Evolutionary conservation across 2,797 vertebrate species (phyloP).

Genomic region (Aeoliscus strigatus): DNA sequence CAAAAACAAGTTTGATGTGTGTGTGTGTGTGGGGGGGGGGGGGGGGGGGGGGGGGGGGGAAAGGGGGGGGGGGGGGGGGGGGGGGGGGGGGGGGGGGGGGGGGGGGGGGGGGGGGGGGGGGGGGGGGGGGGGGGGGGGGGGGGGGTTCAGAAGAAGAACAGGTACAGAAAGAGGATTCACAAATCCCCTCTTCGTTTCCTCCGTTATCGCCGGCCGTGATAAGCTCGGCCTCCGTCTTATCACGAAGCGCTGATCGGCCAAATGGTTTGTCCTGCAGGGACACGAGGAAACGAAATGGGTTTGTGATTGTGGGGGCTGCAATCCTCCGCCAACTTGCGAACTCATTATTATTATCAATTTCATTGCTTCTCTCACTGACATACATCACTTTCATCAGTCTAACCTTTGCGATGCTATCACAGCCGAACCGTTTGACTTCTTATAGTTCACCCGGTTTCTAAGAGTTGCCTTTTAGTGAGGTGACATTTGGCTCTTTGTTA

Average conservation of each 20-base stretch:
- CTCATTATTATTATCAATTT: slow-evolving; percentile 62
- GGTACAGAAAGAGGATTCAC: slow-evolving; percentile 48
- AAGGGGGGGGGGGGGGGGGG: too few relatives aligned
- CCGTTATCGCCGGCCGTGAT: slow-evolving; percentile 66
- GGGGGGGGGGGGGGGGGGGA: too few relatives aligned
- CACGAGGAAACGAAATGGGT: slow-evolving; percentile 61
- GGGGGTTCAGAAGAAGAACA: slow-evolving; percentile 6
- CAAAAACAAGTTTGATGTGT: too few relatives aligned
- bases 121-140: neutral
- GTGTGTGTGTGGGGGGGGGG: too few relatives aligned
- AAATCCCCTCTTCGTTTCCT: slow-evolving; percentile 67
- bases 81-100: too few relatives aligned
- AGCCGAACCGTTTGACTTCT: too few relatives aligned
- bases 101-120: too few relatives aligned
- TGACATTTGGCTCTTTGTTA: too few relatives aligned
- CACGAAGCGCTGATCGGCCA: slow-evolving; percentile 65
- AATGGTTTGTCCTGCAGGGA: slow-evolving; percentile 57
- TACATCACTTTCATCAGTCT: slow-evolving; percentile 40
- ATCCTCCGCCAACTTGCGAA: slow-evolving; percentile 36
- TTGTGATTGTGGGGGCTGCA: slow-evolving; percentile 50
- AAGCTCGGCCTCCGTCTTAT: slow-evolving; percentile 74
- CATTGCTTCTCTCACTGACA: slow-evolving; percentile 21
- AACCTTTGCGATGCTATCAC: slow-evolving; percentile 25
- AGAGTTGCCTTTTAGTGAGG: too few relatives aligned
- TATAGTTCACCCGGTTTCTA: too few relatives aligned